A percentile compares a stretch with the other conserved stretches of the same genome.
These are phyloP conservation scores for Cirrhinus mrigala DNA, from an alignment of 2,797 vertebrate species.

Conservation along the genomic window DNA sequence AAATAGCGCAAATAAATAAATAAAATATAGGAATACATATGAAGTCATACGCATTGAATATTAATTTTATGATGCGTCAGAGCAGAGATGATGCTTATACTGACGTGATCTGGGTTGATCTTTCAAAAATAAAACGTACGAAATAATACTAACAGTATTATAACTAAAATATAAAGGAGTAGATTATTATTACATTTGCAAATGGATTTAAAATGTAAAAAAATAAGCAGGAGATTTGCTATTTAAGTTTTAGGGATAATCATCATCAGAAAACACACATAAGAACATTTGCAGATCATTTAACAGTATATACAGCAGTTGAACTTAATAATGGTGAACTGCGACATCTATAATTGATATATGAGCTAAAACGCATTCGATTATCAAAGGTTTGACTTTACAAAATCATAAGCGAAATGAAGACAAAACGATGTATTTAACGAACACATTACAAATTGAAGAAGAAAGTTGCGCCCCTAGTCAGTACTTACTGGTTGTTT, in stretches of 20 bases:
- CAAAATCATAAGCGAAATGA: not conserved
- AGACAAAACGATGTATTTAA: not conserved
- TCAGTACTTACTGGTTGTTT: conserved; percentile 7
- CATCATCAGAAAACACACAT: not conserved
- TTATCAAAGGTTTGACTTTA: not conserved
- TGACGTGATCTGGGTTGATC: conserved; percentile 22
- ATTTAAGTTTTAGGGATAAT: not conserved
- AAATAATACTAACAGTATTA: not conserved
- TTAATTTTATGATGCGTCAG: conserved; percentile 41
- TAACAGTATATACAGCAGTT: not conserved
- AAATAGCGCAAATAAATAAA: conserved; percentile 1
- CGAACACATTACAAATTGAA: not conserved
- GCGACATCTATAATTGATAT: not conserved
- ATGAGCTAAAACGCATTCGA: not conserved
- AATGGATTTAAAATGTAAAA: not conserved
- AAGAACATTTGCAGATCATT: not conserved
- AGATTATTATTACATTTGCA: not conserved
- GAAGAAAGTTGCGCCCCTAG: conserved; percentile 1
- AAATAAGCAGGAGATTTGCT: not conserved
- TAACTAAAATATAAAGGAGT: not conserved
- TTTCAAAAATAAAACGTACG: not conserved
- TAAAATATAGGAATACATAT: not conserved
- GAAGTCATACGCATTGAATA: conserved; percentile 2
- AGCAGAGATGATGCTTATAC: conserved; percentile 22
- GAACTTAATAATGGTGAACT: not conserved